Conservation (phyloP, 2,113 vertebrate genomes). For the Serinus canaria region DNA sequence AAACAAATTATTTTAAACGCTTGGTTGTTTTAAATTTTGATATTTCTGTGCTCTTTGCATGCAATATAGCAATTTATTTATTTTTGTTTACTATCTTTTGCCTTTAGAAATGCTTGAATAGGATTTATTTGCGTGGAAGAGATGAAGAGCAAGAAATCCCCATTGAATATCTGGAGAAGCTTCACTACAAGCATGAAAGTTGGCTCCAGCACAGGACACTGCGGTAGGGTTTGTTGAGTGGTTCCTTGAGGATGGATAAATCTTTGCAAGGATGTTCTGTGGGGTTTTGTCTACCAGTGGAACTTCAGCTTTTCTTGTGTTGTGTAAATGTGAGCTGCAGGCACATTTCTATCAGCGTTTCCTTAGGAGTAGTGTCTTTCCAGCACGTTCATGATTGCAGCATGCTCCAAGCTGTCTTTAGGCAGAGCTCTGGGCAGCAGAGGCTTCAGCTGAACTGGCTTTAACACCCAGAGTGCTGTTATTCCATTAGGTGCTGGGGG, state of each 20-base stretch:
- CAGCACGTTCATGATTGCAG: not conserved
- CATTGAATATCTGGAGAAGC: slow-evolving; percentile 92
- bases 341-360: not conserved
- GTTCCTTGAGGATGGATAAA: no score
- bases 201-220: slow-evolving; percentile 90
- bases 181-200: slow-evolving; percentile 92
- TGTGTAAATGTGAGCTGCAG: not conserved
- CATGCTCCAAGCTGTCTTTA: not conserved
- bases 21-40: not conserved
- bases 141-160: slow-evolving; percentile 91
- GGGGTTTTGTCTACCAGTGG: not conserved
- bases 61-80: not conserved
- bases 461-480: not conserved
- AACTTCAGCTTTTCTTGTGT: not conserved
- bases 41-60: not conserved
- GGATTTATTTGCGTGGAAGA: slow-evolving; percentile 86
- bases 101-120: slow-evolving; percentile 85
- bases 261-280: not conserved
- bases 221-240: slow-evolving; percentile 70
- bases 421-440: not conserved
- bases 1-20: not conserved
- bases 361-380: not conserved
- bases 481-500: not conserved
- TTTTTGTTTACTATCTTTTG: not conserved
- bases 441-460: not conserved